Evolutionary conservation across 2,888 invertebrate species (phyloP), one percentile per base, ranked within the genome.

Genomic region (Drosophila villosipedis): DNA sequence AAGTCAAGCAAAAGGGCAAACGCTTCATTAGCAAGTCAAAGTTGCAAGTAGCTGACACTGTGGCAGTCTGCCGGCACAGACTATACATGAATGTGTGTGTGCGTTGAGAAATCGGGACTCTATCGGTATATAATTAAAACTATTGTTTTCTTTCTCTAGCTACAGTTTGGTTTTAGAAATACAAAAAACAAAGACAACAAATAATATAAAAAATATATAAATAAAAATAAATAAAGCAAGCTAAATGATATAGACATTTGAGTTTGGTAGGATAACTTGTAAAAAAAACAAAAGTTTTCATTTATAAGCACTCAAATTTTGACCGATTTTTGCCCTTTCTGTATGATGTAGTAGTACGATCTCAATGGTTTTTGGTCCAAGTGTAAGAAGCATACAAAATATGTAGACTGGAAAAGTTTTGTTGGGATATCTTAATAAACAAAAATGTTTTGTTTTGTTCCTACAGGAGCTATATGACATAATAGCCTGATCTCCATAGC

Each of bases 21-120:
- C 53, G 50, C 59, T 43, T 49, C 76, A 80, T 78, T 78, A 80
- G 81, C 77, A 80, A 78, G 65, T 80, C 71, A 62, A 39, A 57
- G 41, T n/a, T 47, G n/a, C 54, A 35, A 57, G 10, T 60, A 50
- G 30, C 5, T 59, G 74, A 59, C 60, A 59, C 41, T 78, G 49
- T 78, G n/a, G n/a, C n/a, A n/a, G n/a, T n/a, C 16, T 25, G 3
- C 39, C 9, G 37, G 37, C 28, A 19, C 22, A 47, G 7, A 47
- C 25, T 19, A 16, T 4, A 31, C 12, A 37, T 30, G 16, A 14
- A 16, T 31, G 9, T 37, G 1, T 22, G 22, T 55, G 35, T 19
- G 28, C 19, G 50, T 19, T 10, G 19, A 30, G 30, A 50, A 47
- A 47, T 22, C 16, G 16, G 16, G 25, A 16, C 25, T 16, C 16